Conservation (phyloP, 1,140 invertebrate genomes). For the Octopus bimaculoides region DNA sequence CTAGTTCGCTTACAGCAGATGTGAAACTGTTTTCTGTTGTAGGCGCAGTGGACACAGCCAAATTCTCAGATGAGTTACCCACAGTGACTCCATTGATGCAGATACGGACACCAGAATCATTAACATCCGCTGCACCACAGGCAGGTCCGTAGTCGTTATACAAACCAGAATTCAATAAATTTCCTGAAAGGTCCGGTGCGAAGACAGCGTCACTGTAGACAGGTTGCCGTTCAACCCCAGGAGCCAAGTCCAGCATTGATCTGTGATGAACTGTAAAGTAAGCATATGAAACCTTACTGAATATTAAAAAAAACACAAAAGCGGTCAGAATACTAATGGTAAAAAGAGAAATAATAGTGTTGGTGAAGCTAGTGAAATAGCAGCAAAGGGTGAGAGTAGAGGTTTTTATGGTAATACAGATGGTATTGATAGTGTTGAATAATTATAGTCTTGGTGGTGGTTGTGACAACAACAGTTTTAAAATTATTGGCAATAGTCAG, state of each 20-base stretch:
- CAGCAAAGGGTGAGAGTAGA: no score
- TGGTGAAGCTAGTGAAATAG: no score
- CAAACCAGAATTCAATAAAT: no score
- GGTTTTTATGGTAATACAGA: no score
- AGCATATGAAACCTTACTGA: neutral
- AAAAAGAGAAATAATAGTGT: no score
- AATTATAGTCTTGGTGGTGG: no score
- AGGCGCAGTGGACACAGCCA: neutral
- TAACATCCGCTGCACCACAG: conserved; percentile 7
- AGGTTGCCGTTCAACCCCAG: conserved; percentile 26
- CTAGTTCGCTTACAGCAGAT: neutral
- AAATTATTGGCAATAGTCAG: no score
- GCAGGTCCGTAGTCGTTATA: neutral
- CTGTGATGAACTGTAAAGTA: conserved; percentile 37
- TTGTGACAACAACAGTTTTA: no score
- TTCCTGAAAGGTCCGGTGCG: conserved; percentile 1
- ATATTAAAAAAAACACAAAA: no score
- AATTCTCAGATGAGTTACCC: conserved; percentile 37
- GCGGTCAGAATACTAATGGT: no score
- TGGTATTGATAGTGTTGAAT: no score
- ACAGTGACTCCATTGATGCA: conserved; percentile 49
- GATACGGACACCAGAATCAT: conserved; percentile 35
- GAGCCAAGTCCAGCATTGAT: conserved; percentile 46
- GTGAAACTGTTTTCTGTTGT: neutral
- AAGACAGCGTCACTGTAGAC: conserved; percentile 13